A percentile compares a stretch with the other conserved stretches of the same genome.
These are phyloP conservation scores for Atopsyche davidsoni DNA, from an alignment of 1,140 invertebrate genomes.

Conservation along the genomic window DNA sequence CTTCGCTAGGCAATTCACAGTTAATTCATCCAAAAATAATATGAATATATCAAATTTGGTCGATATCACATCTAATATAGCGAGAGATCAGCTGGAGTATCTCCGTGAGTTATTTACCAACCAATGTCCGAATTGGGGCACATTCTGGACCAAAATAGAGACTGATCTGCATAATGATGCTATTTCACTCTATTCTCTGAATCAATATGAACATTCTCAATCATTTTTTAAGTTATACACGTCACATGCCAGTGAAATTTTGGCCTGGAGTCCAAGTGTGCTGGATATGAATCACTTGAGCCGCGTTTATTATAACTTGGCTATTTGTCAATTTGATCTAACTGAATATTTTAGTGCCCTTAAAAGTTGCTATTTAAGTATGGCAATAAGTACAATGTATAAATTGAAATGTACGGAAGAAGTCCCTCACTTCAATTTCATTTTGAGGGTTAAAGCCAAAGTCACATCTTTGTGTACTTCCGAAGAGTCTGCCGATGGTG, in stretches of 20 bases:
- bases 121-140: constrained; percentile 21
- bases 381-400: constrained; percentile 8
- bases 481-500: not conserved
- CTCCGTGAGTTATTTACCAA: constrained; percentile 7
- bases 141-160: constrained; percentile 18
- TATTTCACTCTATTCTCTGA: constrained; percentile 17
- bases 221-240: constrained; percentile 13
- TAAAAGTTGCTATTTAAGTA: constrained; percentile 21
- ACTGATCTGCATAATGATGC: constrained; percentile 20
- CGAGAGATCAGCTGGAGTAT: constrained; percentile 7
- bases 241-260: constrained; percentile 3
- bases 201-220: constrained; percentile 5
- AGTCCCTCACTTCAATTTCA: constrained; percentile 7
- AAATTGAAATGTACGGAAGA: not conserved
- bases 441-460: constrained; percentile 21
- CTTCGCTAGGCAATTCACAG: constrained; percentile 10
- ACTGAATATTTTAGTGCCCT: constrained; percentile 11
- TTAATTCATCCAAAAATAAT: constrained; percentile 10
- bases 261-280: constrained; percentile 7
- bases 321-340: constrained; percentile 23
- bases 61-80: not conserved
- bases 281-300: constrained; percentile 15
- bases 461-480: constrained; percentile 3
- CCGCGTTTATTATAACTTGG: constrained; percentile 22
- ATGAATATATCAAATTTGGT: constrained; percentile 11